phyloP scores from a whole-genome alignment of 2,797 vertebrate species.

The Mus spretus region DNA sequence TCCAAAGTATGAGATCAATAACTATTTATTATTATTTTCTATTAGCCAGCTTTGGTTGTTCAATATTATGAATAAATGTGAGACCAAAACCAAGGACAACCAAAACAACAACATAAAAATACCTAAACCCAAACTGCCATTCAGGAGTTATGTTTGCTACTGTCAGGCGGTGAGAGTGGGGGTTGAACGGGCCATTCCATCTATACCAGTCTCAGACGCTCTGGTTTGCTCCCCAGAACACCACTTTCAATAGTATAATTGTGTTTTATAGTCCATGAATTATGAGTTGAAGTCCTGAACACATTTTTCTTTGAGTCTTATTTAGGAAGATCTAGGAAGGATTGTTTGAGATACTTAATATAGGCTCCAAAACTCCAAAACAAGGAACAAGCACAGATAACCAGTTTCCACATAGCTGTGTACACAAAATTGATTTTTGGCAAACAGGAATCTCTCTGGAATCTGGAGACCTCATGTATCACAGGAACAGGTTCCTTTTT shows the following conservation, averaged over 20 bases:
- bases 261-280: constrained; percentile 11
- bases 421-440: neutral
- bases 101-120: constrained; percentile 19
- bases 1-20: neutral
- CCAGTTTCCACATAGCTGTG: neutral
- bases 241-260: constrained; percentile 18
- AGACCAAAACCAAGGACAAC: constrained; percentile 37
- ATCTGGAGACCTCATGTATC: neutral
- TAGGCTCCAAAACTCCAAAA: neutral
- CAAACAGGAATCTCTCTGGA: neutral
- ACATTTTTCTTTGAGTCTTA: constrained; percentile 48
- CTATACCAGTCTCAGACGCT: neutral
- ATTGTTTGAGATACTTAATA: neutral
- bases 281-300: constrained; percentile 23
- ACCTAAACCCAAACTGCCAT: neutral
- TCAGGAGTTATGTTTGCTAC: constrained; percentile 1
- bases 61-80: neutral
- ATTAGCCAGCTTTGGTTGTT: constrained; percentile 53
- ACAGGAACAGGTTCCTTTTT: neutral
- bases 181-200: neutral
- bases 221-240: constrained; percentile 16
- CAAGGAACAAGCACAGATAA: neutral
- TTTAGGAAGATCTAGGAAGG: neutral
- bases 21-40: neutral
- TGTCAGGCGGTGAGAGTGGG: neutral